Percentiles rank a stretch among this genome's conserved stretches.
phyloP scores from a whole-genome alignment of 1,140 invertebrate species.

The Arctopsyche grandis region DNA sequence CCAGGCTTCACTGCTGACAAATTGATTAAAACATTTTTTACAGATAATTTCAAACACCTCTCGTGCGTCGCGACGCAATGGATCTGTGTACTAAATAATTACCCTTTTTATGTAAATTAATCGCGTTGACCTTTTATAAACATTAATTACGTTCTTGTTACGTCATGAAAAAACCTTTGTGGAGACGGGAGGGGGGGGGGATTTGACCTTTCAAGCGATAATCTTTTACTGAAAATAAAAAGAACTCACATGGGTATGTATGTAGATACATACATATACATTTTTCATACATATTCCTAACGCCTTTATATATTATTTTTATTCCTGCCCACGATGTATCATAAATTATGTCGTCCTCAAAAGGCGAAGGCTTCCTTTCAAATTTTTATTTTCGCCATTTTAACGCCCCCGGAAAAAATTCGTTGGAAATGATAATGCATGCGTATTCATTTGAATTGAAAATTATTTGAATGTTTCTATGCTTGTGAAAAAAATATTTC shows the following conservation, averaged over 20 bases:
- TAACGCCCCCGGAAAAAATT: not conserved
- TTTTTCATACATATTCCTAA: not conserved
- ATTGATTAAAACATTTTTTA: not conserved
- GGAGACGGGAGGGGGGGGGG: not conserved
- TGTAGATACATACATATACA: too few species aligned
- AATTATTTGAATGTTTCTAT: not conserved
- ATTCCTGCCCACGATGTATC: not conserved
- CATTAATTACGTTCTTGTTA: too few species aligned
- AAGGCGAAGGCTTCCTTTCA: not conserved
- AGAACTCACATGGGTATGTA: not conserved
- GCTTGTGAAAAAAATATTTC: not conserved
- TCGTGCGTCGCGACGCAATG: too few species aligned
- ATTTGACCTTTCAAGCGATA: not conserved
- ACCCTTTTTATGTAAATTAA: not conserved
- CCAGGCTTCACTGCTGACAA: not conserved
- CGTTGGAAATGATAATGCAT: not conserved
- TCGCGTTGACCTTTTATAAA: too few species aligned
- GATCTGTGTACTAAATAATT: too few species aligned
- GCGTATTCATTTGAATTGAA: not conserved
- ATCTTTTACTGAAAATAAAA: not conserved
- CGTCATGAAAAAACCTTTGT: not conserved
- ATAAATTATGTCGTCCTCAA: conserved; percentile 10
- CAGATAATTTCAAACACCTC: not conserved
- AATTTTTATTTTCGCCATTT: not conserved
- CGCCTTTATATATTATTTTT: not conserved